Evolutionary conservation across 2,113 vertebrate genomes (phyloP).

Genomic region (Cervus canadensis): DNA sequence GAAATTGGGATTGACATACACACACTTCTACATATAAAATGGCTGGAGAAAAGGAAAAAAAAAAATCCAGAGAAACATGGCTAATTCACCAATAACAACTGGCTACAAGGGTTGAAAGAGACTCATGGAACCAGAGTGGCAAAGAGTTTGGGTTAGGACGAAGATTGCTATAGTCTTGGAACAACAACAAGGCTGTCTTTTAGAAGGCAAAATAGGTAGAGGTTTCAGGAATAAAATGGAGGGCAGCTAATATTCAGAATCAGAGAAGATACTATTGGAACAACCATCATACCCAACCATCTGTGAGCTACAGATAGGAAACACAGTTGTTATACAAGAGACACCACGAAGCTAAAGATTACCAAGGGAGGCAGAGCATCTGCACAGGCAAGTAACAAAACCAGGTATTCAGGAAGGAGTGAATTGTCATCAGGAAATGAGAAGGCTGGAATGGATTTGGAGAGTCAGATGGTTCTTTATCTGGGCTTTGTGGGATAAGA

Average conservation of each 20-base stretch:
- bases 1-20: not conserved
- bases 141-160: not conserved
- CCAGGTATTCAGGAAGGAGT: not conserved
- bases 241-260: not conserved
- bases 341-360: not conserved
- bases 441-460: not conserved
- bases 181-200: not conserved
- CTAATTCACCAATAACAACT: not conserved
- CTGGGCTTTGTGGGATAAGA: not conserved
- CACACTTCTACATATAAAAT: not conserved
- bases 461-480: not conserved
- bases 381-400: not conserved
- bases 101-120: not conserved
- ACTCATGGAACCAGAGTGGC: not conserved
- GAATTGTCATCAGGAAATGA: not conserved
- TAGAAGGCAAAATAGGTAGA: not conserved
- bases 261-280: not conserved
- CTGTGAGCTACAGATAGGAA: not conserved
- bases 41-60: not conserved
- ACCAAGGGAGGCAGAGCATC: not conserved
- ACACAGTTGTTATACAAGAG: no score
- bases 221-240: not conserved
- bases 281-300: not conserved
- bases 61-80: not conserved
- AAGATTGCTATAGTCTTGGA: not conserved